Evolutionary conservation across 23 tunicate species (phyloP), one percentile per base, ranked within the genome.

Genomic region (Halocynthia aurantium): DNA sequence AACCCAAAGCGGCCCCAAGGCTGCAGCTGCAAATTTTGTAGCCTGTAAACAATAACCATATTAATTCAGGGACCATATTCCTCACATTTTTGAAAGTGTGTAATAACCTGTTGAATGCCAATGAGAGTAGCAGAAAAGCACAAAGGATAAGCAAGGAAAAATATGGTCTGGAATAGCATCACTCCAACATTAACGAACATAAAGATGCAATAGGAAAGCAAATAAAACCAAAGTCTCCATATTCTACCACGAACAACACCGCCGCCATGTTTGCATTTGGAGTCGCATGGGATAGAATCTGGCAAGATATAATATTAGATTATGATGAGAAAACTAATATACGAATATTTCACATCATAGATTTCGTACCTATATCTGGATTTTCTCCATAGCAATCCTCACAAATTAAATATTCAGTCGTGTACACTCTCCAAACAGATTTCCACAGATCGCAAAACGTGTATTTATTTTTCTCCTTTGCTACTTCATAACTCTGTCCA

Each of bases 221-320:
- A 54, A 70, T 86, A 86, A 22, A 69, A 58, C 98, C 98, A 92
- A 50, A 86, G 58, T 49, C 83, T 73, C 98, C 98, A 92, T 53
- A 74, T 56, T 19, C 98, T 74, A 15, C 98, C 92, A 7, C 68
- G 79, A 21, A 58, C 71, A 7, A 50, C 8, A 10, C 98, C 98
- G 22, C 88, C 85, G 22, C 93, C 98, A 52, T 82, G 88, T 69
- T 44, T 52, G 75, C 92, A 86, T 80, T 69, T 53, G 44, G 44
- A 31, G 4, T 31, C 44, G 4, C 44, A 31, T 31, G 44, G 44
- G 44, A 31, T 31, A 31, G 44, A 31, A 31, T 31, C 44, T 31
- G 44, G 4, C 44, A 31, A 31, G 44, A 31, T 31, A 31, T 31
- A 31, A 31, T 31, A 31, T 31, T 31, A 31, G 44, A 31, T 31